phyloP scores from a whole-genome alignment of 2,888 invertebrate genomes.

The Venusia cambrica region DNA sequence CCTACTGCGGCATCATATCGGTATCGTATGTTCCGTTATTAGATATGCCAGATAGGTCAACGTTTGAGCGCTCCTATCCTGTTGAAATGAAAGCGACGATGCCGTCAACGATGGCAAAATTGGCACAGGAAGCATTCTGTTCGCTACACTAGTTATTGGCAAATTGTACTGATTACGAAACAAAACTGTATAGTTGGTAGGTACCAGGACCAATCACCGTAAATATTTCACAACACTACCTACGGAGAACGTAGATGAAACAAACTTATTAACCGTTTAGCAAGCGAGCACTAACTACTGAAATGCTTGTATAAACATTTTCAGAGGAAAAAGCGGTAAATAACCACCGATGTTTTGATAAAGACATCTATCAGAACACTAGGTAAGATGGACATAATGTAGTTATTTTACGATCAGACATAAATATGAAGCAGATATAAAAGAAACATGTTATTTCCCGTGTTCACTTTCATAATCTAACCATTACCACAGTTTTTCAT shows the following conservation, averaged over 20 bases:
- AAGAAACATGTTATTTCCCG: constrained; percentile 8
- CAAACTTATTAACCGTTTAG: constrained; percentile 13
- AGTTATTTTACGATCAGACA: constrained; percentile 35
- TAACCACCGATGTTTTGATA: no score
- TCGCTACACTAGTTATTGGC: constrained; percentile 15
- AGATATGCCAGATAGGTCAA: constrained; percentile 15
- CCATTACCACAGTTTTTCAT: constrained; percentile 43
- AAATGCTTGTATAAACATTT: constrained; percentile 9
- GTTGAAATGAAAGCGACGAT: constrained; percentile 22
- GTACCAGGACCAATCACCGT: no score
- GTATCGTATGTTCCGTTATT: constrained; percentile 7
- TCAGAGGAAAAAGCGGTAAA: no score
- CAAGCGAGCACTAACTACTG: constrained; percentile 2
- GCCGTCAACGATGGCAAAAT: constrained; percentile 22
- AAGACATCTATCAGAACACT: no score
- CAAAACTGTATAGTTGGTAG: no score
- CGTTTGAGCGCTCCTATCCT: constrained; percentile 10
- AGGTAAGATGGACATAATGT: constrained; percentile 34
- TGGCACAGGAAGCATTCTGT: constrained; percentile 22
- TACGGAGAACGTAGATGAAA: constrained; percentile 10
- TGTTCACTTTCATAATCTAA: constrained; percentile 13
- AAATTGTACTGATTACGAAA: constrained; percentile 21
- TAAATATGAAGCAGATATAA: constrained; percentile 32
- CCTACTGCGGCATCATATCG: no score
- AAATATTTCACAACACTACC: constrained; percentile 7